These are phyloP conservation scores for Cecidostiba fungosa DNA, from an alignment of 2,888 invertebrate species.

Conservation along the genomic window DNA sequence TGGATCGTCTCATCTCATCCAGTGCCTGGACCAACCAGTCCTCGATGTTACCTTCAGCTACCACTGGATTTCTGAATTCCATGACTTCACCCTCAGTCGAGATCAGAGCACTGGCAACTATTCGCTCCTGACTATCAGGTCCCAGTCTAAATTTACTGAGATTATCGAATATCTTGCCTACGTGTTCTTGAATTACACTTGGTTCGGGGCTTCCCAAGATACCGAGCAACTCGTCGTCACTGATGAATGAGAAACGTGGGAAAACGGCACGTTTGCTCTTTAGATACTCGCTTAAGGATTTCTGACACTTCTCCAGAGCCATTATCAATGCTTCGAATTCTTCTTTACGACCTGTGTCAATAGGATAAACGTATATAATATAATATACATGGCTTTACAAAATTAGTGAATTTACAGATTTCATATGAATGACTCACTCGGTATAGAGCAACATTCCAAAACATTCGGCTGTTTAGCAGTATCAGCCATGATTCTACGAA, in stretches of 20 bases:
- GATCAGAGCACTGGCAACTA: constrained; percentile 90
- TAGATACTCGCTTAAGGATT: constrained; percentile 94
- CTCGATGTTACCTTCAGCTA: constrained; percentile 91
- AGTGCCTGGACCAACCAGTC: constrained; percentile 95
- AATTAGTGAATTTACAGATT: neutral
- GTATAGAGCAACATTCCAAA: constrained; percentile 88
- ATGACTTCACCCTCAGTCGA: constrained; percentile 94
- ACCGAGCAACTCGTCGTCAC: constrained; percentile 94
- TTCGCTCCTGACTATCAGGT: constrained; percentile 85
- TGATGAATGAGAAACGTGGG: constrained; percentile 96
- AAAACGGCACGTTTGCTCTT: constrained; percentile 93
- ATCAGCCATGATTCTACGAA: constrained; percentile 92
- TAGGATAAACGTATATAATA: neutral
- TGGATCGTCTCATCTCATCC: constrained; percentile 91
- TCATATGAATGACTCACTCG: constrained; percentile 68
- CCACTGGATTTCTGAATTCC: constrained; percentile 88
- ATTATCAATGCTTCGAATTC: constrained; percentile 88
- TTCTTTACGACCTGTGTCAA: constrained; percentile 84
- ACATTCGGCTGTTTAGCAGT: constrained; percentile 91
- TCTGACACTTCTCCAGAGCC: constrained; percentile 94
- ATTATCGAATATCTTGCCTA: constrained; percentile 98
- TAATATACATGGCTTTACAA: too few species aligned
- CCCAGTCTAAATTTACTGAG: constrained; percentile 88
- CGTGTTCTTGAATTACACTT: constrained; percentile 93
- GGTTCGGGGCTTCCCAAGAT: constrained; percentile 94